These are phyloP conservation scores for Ageneiosus marmoratus DNA, from an alignment of 2,113 vertebrate genomes.

Conservation along the genomic window DNA sequence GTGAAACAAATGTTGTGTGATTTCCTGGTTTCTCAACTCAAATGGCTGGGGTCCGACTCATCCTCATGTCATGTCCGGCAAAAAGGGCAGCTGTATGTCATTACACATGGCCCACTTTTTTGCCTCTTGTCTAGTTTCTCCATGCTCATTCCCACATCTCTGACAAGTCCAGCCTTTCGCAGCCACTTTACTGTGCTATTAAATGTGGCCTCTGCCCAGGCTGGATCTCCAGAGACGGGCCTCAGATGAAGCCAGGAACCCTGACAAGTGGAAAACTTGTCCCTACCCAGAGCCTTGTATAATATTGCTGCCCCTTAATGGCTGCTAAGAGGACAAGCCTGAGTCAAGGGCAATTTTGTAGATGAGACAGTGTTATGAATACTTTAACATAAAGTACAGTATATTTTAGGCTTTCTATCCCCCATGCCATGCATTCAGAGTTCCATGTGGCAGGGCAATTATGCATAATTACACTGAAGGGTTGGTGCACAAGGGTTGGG, in stretches of 20 bases:
- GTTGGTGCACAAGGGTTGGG: conserved; percentile 28
- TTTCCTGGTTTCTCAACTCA: not conserved
- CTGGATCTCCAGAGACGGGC: conserved; percentile 45
- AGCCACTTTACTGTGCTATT: conserved; percentile 50
- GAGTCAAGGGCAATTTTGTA: conserved; percentile 49
- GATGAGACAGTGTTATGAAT: conserved; percentile 46
- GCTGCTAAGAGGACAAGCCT: conserved; percentile 26
- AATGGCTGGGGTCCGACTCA: not conserved
- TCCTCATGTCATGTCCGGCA: conserved; percentile 26
- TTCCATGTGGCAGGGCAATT: conserved; percentile 53
- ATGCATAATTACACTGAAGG: conserved; percentile 54
- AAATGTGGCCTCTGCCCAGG: conserved; percentile 48
- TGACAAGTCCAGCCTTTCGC: conserved; percentile 51
- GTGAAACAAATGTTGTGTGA: not conserved
- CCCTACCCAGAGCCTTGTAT: not conserved
- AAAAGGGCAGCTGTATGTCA: conserved; percentile 42
- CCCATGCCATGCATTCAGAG: conserved; percentile 20
- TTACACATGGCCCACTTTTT: conserved; percentile 27
- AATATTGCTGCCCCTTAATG: conserved; percentile 49
- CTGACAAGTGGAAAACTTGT: conserved; percentile 28
- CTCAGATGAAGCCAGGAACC: conserved; percentile 35
- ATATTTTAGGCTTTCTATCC: conserved; percentile 19
- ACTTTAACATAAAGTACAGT: conserved; percentile 40
- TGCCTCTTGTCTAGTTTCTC: conserved; percentile 21
- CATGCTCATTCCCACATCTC: conserved; percentile 27